Base-by-base conservation (phyloP, 2,797 vertebrate genomes). In the Capromys pilorides region DNA sequence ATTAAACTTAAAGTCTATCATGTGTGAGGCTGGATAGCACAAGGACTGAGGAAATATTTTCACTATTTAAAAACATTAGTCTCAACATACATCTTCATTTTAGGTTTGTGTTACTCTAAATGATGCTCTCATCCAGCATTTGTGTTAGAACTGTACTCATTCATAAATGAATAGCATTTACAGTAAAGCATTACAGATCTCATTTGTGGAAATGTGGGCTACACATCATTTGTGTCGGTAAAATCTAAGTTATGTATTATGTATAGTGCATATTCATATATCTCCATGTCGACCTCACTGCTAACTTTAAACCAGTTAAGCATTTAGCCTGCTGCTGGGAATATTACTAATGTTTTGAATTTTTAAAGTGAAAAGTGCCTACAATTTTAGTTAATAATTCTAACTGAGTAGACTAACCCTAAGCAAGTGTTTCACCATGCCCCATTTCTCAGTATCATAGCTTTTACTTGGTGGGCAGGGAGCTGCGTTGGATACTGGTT, bases 391-490 rank as follows among this genome's bases (percentile, higher is more conserved):
- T 71, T 69, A 31, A 2, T 79, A 54, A 54, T n/a, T 86, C 57
- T 62, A 1, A 75, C n/a, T 88, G 54, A 71, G 33, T 61, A 86
- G 5, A 26, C 59, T 54, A 26, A 22, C 54, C 33, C 13, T 2
- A 77, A 78, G 66, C 31, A 64, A 16, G 33, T 39, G 14, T 54
- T 64, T 78, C 16, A 6, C 59, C 0, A 0, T 13, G 4, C n/a
- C 67, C 26, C 14, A 0, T 71, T 73, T 41, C 57, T 57, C 24
- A 28, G 7, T 33, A 13, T 39, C 49, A 11, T 51, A 33, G 41
- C 81, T 39, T 28, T 45, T 66, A 6, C 31, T 0, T 79, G 5
- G 9, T n/a, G 22, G 24, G 26, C 83, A 26, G 0, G 61, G 39
- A 93, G 54, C 45, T 91, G 28, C 59, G 0, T 14, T 2, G 33